Conservation (phyloP, 2,797 vertebrate genomes). For the Galago senegalensis region DNA sequence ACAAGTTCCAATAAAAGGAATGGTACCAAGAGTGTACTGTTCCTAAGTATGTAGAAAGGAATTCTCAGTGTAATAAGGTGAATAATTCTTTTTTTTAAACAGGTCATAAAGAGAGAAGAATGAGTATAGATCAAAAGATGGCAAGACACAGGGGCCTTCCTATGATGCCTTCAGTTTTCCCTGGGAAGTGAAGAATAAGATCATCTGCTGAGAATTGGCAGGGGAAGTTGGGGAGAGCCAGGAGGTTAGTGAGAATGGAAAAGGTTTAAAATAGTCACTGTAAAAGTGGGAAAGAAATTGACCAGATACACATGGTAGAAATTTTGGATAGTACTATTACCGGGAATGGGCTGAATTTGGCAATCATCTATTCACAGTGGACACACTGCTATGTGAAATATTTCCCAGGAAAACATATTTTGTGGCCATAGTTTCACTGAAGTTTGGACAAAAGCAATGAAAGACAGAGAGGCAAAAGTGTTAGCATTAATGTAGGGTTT, state of each 20-base stretch:
- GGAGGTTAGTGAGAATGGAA: slow-evolving; percentile 37
- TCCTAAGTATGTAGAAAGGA: neutral
- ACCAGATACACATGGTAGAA: neutral
- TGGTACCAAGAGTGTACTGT: neutral
- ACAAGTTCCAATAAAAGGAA: neutral
- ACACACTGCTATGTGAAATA: neutral
- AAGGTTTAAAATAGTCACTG: neutral
- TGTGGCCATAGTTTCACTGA: neutral
- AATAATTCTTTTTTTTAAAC: neutral
- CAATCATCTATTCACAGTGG: neutral
- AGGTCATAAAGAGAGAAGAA: neutral
- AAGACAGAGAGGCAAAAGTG: neutral
- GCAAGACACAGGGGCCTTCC: neutral
- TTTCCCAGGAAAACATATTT: slow-evolving; percentile 12
- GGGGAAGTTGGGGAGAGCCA: neutral
- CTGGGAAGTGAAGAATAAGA: neutral
- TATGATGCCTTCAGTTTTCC: neutral
- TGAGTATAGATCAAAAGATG: neutral
- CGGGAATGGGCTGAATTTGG: neutral
- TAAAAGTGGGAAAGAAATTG: slow-evolving; percentile 30
- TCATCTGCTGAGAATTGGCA: neutral
- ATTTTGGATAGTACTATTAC: neutral
- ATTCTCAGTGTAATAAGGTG: neutral
- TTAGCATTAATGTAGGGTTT: neutral
- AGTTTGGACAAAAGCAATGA: neutral